Conservation (phyloP, 2,113 vertebrate species). For the Crypturellus undulatus region DNA sequence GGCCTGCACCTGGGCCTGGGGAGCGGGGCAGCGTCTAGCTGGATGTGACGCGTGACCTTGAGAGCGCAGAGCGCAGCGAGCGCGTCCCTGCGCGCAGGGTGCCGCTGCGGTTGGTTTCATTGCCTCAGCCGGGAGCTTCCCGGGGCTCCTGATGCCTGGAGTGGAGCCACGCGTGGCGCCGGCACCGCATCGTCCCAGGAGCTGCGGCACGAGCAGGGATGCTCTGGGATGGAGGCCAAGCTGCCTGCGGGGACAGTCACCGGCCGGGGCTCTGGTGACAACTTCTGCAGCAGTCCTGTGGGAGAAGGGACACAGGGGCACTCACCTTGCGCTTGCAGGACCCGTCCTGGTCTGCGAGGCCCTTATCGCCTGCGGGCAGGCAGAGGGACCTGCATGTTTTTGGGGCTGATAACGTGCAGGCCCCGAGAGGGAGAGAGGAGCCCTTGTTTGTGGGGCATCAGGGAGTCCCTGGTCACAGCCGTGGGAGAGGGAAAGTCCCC, state of each 20-base stretch:
- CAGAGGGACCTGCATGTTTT: accelerated
- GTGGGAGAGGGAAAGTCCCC: not conserved
- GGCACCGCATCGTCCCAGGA: not conserved
- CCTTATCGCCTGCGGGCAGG: accelerated
- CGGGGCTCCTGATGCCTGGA: too few relatives aligned
- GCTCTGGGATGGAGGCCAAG: not conserved
- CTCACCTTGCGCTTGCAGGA: accelerated
- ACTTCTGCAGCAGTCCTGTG: accelerated
- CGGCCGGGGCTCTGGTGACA: accelerated
- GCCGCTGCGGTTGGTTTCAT: too few relatives aligned
- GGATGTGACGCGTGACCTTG: too few relatives aligned
- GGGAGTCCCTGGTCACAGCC: not conserved
- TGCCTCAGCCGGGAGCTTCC: not conserved
- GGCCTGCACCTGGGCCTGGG: too few relatives aligned
- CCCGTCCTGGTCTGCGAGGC: not conserved
- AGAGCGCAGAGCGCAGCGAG: too few relatives aligned
- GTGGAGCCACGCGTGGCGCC: not conserved
- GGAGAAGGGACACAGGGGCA: not conserved
- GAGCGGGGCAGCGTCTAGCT: too few relatives aligned
- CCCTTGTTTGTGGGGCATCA: not conserved
- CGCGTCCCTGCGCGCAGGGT: too few relatives aligned
- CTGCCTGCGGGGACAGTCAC: not conserved
- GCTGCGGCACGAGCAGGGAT: not conserved
- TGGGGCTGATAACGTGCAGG: not conserved
- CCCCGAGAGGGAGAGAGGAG: not conserved